These are phyloP conservation scores for Amiota mariae DNA, from an alignment of 2,888 invertebrate species.

Conservation along the genomic window DNA sequence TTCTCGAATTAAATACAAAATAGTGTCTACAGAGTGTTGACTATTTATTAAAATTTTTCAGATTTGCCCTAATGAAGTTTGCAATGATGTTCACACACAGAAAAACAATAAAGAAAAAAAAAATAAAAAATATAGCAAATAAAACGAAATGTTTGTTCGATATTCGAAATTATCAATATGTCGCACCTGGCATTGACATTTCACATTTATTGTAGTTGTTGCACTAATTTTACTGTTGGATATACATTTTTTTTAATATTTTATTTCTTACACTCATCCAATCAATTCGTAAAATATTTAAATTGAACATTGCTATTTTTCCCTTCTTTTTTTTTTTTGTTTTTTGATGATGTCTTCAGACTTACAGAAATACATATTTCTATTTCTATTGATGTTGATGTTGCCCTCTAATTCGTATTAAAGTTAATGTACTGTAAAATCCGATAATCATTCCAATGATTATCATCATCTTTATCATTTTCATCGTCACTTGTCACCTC, in stretches of 20 bases:
- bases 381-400: conserved; percentile 30
- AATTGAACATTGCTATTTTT: not conserved
- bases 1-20: too few species aligned
- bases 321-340: not conserved
- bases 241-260: not conserved
- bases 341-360: not conserved
- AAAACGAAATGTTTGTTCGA: conserved; percentile 23
- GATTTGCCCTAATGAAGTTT: too few species aligned
- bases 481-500: conserved; percentile 10
- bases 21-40: too few species aligned
- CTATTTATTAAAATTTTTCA: too few species aligned
- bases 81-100: too few species aligned
- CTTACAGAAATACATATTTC: not conserved
- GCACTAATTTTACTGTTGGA: not conserved
- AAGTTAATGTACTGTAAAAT: conserved; percentile 62
- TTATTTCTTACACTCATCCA: too few species aligned
- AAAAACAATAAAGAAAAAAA: too few species aligned
- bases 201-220: conserved; percentile 34
- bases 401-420: conserved; percentile 38
- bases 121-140: too few species aligned
- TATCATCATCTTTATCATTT: too few species aligned
- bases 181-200: conserved; percentile 34
- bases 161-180: conserved; percentile 31
- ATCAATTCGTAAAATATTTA: conserved; percentile 10
- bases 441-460: conserved; percentile 32